Conservation (phyloP, 2,113 vertebrate species). For the Pomatorhinus ruficollis region DNA sequence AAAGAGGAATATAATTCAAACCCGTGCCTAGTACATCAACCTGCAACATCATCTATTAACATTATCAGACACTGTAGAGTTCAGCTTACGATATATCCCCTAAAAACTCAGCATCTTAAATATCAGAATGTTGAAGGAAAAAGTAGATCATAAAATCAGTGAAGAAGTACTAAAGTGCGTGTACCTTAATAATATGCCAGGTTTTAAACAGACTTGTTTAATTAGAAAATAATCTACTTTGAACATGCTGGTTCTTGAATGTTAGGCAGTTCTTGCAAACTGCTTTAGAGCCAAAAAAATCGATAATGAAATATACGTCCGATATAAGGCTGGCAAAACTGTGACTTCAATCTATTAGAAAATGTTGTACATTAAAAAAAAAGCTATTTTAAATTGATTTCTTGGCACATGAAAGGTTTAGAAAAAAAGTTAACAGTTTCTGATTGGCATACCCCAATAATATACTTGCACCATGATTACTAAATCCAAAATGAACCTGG, state of each 20-base stretch:
- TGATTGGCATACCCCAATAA: neutral
- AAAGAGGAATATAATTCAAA: conserved; percentile 17
- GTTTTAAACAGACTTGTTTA: conserved; percentile 51
- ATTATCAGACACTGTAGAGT: neutral
- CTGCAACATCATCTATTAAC: neutral
- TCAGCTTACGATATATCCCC: neutral
- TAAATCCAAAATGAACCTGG: conserved; percentile 1
- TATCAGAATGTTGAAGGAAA: neutral
- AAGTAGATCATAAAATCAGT: neutral
- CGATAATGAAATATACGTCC: conserved; percentile 47
- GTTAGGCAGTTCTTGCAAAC: conserved; percentile 38
- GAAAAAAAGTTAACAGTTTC: neutral
- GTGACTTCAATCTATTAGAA: conserved; percentile 23
- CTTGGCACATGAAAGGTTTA: conserved; percentile 34
- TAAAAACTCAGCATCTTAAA: neutral
- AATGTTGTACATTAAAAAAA: neutral
- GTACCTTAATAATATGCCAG: conserved; percentile 2
- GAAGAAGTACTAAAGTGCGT: conserved; percentile 29
- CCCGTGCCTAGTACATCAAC: neutral
- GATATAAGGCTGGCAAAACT: conserved; percentile 42
- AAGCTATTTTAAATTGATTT: conserved; percentile 43
- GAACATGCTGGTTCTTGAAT: conserved; percentile 8
- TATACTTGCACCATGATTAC: conserved; percentile 1
- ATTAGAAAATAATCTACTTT: conserved; percentile 43
- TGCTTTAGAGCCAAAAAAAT: conserved; percentile 32